These are phyloP conservation scores for Thripadectes ignobilis DNA, from an alignment of 2,797 vertebrate genomes.

Conservation along the genomic window DNA sequence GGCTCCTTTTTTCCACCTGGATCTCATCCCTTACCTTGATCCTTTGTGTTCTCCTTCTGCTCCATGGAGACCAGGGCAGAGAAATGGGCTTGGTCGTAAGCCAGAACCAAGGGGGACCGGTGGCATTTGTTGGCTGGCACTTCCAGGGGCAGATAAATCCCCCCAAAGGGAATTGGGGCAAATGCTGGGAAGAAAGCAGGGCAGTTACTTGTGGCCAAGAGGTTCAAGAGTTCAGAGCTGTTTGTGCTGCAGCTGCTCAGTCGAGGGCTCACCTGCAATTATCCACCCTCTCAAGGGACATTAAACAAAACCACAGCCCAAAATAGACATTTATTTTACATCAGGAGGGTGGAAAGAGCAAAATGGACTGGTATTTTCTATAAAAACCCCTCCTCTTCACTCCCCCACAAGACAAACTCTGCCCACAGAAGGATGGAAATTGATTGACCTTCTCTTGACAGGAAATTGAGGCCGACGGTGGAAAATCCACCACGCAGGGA, in stretches of 20 bases:
- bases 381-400: not conserved
- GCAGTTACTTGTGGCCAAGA: not conserved
- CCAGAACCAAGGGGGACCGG: constrained; percentile 91
- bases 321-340: not conserved
- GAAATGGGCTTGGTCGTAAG: constrained; percentile 97
- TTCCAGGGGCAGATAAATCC: constrained; percentile 95
- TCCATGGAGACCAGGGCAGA: constrained; percentile 98
- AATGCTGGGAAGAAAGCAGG: constrained; percentile 79
- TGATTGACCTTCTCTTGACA: not conserved
- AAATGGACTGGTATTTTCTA: not conserved
- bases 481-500: not conserved
- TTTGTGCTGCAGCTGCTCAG: not conserved
- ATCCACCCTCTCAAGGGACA: not conserved
- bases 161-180: constrained; percentile 96
- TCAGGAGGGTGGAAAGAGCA: not conserved
- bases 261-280: not conserved
- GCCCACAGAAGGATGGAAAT: fast-evolving
- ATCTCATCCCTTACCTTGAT: constrained; percentile 83
- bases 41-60: constrained; percentile 89
- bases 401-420: not conserved
- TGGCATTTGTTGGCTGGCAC: constrained; percentile 92
- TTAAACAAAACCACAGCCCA: not conserved
- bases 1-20: not conserved
- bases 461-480: not conserved
- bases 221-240: not conserved